Conservation (phyloP, 1,140 invertebrate species). For the Atopsyche davidsoni region DNA sequence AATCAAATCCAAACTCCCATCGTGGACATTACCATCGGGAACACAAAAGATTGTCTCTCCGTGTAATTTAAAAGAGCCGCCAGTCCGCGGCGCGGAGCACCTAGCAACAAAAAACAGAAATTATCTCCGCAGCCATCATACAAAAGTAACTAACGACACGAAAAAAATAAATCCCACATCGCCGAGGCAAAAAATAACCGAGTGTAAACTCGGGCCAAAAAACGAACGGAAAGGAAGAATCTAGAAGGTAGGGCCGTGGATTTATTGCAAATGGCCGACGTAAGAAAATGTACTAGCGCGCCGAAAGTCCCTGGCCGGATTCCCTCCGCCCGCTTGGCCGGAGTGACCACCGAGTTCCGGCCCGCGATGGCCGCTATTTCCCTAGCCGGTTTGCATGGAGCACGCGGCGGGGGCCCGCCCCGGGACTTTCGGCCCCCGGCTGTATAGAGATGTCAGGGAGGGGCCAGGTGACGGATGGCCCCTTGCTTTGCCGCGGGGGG, state of each 20-base stretch:
- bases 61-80: too few species aligned
- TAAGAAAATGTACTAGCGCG: conserved; percentile 38
- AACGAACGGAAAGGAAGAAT: conserved; percentile 25
- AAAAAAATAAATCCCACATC: conserved; percentile 26
- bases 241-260: conserved; percentile 29
- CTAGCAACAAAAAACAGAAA: too few species aligned
- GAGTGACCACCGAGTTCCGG: conserved; percentile 11
- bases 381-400: conserved; percentile 26
- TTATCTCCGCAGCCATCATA: conserved; percentile 5
- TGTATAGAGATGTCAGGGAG: conserved; percentile 52
- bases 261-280: conserved; percentile 41
- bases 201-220: conserved; percentile 25
- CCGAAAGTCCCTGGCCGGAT: conserved; percentile 30
- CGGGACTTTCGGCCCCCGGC: conserved; percentile 35
- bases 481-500: too few species aligned
- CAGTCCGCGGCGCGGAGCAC: neutral
- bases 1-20: too few species aligned
- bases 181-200: conserved; percentile 24
- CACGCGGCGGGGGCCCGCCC: conserved; percentile 24
- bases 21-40: too few species aligned
- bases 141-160: conserved; percentile 14
- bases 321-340: conserved; percentile 17
- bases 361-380: conserved; percentile 30
- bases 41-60: too few species aligned
- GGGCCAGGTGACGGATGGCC: conserved; percentile 48